These are phyloP conservation scores for Tetraodon nigroviridis DNA, from an alignment of 2,113 vertebrate genomes.

Conservation along the genomic window DNA sequence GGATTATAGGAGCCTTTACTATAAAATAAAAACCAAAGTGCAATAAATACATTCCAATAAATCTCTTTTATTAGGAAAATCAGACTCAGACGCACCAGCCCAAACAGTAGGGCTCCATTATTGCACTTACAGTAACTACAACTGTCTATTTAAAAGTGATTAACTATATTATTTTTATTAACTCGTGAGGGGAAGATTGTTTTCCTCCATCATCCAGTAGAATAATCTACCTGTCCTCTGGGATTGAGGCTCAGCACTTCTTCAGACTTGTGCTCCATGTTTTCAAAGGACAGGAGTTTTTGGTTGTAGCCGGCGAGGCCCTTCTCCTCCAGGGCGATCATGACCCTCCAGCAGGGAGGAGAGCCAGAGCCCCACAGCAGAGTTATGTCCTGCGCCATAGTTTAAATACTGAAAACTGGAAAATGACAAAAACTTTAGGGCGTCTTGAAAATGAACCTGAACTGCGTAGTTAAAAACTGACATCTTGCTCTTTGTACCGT, in stretches of 20 bases:
- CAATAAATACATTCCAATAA: too few species aligned
- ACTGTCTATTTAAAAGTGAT: too few species aligned
- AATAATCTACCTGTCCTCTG: slow-evolving; percentile 59
- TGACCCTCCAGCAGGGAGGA: slow-evolving; percentile 73
- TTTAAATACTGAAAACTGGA: neutral
- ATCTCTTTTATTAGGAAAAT: too few species aligned
- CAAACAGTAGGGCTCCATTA: too few species aligned
- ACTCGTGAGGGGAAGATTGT: too few species aligned
- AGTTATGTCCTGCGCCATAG: slow-evolving; percentile 67
- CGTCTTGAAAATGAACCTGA: neutral
- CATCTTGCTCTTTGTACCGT: neutral
- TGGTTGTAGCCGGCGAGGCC: slow-evolving; percentile 64
- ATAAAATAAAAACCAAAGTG: too few species aligned
- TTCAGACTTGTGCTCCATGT: slow-evolving; percentile 68
- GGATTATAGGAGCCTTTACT: too few species aligned
- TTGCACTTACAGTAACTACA: too few species aligned
- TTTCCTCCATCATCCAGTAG: neutral
- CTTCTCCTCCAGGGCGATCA: slow-evolving; percentile 77
- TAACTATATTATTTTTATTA: too few species aligned
- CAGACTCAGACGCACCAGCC: too few species aligned
- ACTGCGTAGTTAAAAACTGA: neutral
- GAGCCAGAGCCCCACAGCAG: slow-evolving; percentile 73
- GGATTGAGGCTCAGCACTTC: slow-evolving; percentile 71
- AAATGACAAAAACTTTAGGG: too few species aligned
- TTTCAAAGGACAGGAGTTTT: slow-evolving; percentile 71